Evolutionary conservation across 2,888 invertebrate species (phyloP), one percentile per base, ranked within the genome.

Genomic region (Lissonota sp.): DNA sequence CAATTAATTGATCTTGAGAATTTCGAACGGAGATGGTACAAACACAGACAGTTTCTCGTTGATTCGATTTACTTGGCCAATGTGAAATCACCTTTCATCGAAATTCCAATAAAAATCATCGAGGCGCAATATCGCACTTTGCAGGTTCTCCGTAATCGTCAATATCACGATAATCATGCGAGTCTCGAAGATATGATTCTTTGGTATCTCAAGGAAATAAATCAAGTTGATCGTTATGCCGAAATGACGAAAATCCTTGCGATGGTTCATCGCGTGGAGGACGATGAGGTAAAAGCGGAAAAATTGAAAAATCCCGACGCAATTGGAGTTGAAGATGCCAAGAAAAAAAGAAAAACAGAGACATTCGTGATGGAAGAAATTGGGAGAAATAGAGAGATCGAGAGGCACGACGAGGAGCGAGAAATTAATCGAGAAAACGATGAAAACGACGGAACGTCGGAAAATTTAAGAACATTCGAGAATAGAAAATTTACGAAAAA

Each of bases 151-250:
- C 5, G 3, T 10, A 49, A n/a, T 10, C 1, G n/a, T 49, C 49
- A 6, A 10, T 44, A n/a, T 39, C 8, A 12, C 4, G 26, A 37
- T 0, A n/a, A 10, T 7, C 7, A 16, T 7, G 46, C 1, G 7
- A 26, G 8, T 8, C n/a, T 58, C 37, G 39, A 37, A 0, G 76
- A 83, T 14, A 86, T 87, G 76, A 76, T 91, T 7, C 49, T 84
- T 4, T 91, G 91, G 91, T 88, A 90, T 53, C 73, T 91, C 37
- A 83, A 84, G 40, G 91, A 91, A 75, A 64, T 91, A n/a, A 73
- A 79, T n/a, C 79, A 88, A 73, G 79, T 88, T 6, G 46, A 62
- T 5, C 87, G 88, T 8, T 87, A 88, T 44, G 73, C 82, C n/a
- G 49, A 12, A 6, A 1, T 0, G 39, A 39, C 49, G 8, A 39